Conservation (phyloP, 2,888 invertebrate species). For the Bimastos eiseni region DNA sequence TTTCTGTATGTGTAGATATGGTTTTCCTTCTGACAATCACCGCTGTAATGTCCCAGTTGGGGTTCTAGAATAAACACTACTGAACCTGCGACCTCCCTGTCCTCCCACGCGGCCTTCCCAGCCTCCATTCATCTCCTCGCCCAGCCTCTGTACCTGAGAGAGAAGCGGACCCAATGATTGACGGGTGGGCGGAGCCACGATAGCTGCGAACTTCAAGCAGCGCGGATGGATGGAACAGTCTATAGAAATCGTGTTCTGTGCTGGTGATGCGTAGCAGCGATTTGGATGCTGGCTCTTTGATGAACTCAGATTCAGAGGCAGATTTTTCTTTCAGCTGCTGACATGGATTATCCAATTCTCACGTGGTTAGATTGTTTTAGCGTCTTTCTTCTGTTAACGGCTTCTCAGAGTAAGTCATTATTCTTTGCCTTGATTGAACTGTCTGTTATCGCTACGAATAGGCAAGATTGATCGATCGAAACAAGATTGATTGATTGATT, state of each 20-base stretch:
- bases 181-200: not conserved
- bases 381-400: not conserved
- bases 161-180: not conserved
- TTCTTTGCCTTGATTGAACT: too few relatives aligned
- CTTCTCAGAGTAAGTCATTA: not conserved
- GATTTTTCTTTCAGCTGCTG: not conserved
- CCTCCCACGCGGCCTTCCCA: not conserved
- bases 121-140: not conserved
- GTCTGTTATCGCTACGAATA: too few relatives aligned
- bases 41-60: not conserved
- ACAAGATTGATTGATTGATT: too few relatives aligned
- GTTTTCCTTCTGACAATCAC: not conserved
- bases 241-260: not conserved
- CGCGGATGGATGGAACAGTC: not conserved
- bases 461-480: too few relatives aligned
- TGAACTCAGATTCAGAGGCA: not conserved
- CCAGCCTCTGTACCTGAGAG: not conserved
- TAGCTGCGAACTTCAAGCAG: not conserved
- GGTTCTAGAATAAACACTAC: not conserved
- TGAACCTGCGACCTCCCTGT: not conserved
- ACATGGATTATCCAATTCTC: not conserved
- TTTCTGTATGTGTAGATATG: not conserved
- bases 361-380: not conserved
- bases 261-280: conserved; percentile 2
- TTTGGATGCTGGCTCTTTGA: not conserved